These are phyloP conservation scores for Theonella swinhoei DNA, from an alignment of 37 sponge, comb jelly and placozoan genomes.

Conservation along the genomic window DNA sequence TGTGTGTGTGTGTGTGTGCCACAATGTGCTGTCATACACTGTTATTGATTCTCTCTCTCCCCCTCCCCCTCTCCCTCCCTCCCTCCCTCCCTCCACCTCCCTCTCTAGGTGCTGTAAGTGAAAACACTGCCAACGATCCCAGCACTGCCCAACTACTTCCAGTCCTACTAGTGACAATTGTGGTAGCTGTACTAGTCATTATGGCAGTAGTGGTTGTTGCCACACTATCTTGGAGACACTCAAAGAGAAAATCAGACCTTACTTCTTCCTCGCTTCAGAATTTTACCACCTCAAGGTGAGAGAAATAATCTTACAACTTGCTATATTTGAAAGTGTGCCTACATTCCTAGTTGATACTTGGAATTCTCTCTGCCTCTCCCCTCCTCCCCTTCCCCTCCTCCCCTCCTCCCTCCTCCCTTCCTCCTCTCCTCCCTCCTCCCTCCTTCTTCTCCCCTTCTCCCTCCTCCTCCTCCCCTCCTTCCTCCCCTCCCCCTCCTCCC, in stretches of 20 bases:
- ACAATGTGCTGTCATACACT: background rate
- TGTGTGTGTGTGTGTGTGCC: background rate
- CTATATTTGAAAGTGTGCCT: too few species aligned
- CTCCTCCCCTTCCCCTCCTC: background rate
- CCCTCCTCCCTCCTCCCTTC: constrained; percentile 4
- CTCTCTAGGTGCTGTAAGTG: background rate
- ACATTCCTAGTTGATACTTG: too few species aligned
- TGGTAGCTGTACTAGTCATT: background rate
- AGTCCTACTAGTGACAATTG: background rate
- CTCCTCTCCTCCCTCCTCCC: background rate
- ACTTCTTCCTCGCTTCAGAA: background rate
- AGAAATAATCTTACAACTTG: too few species aligned
- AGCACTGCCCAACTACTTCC: background rate
- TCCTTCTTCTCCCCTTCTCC: background rate
- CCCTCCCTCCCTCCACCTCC: background rate
- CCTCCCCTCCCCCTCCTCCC: background rate
- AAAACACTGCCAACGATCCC: background rate
- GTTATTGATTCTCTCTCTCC: background rate
- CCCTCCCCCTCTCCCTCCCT: background rate
- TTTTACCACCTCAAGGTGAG: background rate
- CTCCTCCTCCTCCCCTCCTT: background rate
- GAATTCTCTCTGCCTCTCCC: too few species aligned
- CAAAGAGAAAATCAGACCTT: background rate
- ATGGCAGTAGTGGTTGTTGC: background rate
- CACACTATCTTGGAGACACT: background rate